phyloP scores from a whole-genome alignment of 2,888 invertebrate genomes.

The Tipula lateralis region DNA sequence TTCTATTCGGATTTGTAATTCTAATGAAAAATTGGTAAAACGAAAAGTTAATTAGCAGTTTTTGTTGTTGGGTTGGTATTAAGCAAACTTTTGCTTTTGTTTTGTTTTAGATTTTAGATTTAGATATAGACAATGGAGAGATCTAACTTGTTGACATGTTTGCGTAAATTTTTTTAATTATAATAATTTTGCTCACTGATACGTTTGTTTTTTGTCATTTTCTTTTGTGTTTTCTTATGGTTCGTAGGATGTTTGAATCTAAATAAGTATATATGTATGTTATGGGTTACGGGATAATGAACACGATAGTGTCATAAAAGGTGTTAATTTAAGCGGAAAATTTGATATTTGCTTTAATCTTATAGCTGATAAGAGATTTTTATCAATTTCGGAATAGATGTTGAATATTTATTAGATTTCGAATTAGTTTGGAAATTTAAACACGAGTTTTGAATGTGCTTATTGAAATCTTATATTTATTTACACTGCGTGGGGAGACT shows the following conservation, averaged over 20 bases:
- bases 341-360: not conserved
- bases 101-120: constrained; percentile 2
- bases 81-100: not conserved
- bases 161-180: constrained; percentile 2
- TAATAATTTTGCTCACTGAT: not conserved
- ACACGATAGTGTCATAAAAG: not conserved
- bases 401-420: not conserved
- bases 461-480: no score
- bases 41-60: constrained; percentile 19
- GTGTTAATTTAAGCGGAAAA: constrained; percentile 9
- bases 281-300: not conserved
- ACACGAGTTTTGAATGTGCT: not conserved
- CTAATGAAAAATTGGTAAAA: constrained; percentile 24
- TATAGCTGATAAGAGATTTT: not conserved
- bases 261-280: not conserved
- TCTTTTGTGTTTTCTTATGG: not conserved
- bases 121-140: constrained; percentile 1
- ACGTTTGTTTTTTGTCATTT: not conserved
- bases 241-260: not conserved
- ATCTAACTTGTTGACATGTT: constrained; percentile 4
- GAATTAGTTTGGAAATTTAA: not conserved
- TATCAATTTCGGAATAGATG: not conserved
- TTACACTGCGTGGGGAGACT: no score
- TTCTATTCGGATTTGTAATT: not conserved
- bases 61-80: not conserved